A percentile compares a stretch with the other conserved stretches of the same genome.
Conservation (phyloP, 2,888 invertebrate species). For the Loripinus fragilis region DNA sequence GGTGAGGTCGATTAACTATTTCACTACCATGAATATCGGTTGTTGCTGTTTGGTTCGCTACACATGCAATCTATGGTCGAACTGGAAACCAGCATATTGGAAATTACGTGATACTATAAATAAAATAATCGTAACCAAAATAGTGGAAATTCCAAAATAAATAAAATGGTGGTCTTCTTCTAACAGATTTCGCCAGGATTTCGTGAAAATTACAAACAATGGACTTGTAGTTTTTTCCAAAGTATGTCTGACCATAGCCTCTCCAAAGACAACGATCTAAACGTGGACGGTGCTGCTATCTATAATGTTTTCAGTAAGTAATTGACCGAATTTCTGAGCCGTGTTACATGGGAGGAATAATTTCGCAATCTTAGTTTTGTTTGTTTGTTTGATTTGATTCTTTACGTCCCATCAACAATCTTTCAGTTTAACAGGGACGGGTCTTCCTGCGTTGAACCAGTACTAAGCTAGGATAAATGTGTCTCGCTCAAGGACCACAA, state of each 20-base stretch:
- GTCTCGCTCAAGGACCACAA: too few relatives aligned
- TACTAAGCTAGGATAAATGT: too few relatives aligned
- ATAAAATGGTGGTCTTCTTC: background rate
- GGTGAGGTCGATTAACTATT: too few relatives aligned
- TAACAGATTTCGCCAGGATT: background rate
- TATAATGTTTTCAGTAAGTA: background rate
- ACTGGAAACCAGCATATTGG: conserved; percentile 17
- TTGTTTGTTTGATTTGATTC: too few relatives aligned
- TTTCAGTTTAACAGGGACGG: too few relatives aligned
- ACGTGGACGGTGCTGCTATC: background rate
- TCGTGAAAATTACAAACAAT: background rate
- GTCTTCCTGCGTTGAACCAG: too few relatives aligned
- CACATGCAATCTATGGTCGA: background rate
- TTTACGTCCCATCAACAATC: too few relatives aligned
- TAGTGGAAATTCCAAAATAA: conserved; percentile 27
- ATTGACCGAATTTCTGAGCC: too few relatives aligned
- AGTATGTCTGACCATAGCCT: background rate
- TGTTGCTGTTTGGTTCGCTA: background rate
- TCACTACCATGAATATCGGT: too few relatives aligned
- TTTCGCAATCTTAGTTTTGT: too few relatives aligned
- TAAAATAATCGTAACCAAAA: conserved; percentile 17
- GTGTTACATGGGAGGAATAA: too few relatives aligned
- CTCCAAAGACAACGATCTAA: background rate
- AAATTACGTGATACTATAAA: conserved; percentile 47
- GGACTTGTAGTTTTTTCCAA: background rate